These are phyloP conservation scores for Pycnomerus fuliginosus DNA, from an alignment of 2,888 invertebrate genomes.

Conservation along the genomic window DNA sequence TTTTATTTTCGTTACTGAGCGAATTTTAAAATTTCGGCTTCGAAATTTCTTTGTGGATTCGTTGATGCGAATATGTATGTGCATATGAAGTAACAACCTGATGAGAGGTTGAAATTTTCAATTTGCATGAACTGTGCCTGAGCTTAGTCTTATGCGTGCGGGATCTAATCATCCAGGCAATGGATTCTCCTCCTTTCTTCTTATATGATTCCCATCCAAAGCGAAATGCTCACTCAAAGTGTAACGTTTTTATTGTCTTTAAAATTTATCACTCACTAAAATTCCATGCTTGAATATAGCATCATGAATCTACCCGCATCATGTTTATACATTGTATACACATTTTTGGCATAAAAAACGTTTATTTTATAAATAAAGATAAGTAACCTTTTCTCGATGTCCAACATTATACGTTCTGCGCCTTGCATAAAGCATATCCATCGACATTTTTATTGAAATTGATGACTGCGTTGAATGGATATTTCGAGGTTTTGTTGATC, in stretches of 20 bases:
- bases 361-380: too few relatives aligned
- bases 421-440: conserved; percentile 38
- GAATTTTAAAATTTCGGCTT: conserved; percentile 26
- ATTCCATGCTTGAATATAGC: conserved; percentile 5
- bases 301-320: conserved; percentile 1
- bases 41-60: conserved; percentile 32
- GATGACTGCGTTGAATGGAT: conserved; percentile 48
- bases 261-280: conserved; percentile 15
- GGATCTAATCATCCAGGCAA: conserved; percentile 18
- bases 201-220: conserved; percentile 8
- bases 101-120: conserved; percentile 34
- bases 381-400: too few relatives aligned
- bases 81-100: conserved; percentile 37
- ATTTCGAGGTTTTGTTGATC: conserved; percentile 43
- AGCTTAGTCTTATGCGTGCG: conserved; percentile 25
- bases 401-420: too few relatives aligned
- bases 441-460: conserved; percentile 50
- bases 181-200: conserved; percentile 10
- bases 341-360: too few relatives aligned
- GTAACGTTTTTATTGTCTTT: conserved; percentile 10
- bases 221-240: conserved; percentile 12
- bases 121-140: conserved; percentile 31
- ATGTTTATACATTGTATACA: conserved; percentile 5
- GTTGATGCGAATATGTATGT: conserved; percentile 36
- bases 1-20: too few relatives aligned